Evolutionary conservation across 2,888 invertebrate genomes (phyloP).

Genomic region (Steinernema hermaphroditum): DNA sequence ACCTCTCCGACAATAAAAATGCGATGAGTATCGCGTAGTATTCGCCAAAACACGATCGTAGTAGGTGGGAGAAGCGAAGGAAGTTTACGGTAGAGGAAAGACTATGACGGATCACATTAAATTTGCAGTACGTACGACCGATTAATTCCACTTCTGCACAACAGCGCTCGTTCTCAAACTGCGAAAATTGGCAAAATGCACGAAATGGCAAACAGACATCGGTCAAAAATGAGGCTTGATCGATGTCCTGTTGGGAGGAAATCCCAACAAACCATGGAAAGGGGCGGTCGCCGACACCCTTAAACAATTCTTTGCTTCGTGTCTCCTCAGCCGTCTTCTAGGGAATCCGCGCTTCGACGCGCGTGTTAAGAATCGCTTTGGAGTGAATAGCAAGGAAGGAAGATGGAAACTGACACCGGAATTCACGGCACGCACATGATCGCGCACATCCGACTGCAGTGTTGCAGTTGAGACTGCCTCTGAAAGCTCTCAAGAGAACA

Average conservation of each 20-base stretch:
- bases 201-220: background rate
- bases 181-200: no score
- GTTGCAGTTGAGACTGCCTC: background rate
- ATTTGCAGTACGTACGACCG: no score
- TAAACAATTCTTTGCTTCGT: background rate
- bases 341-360: background rate
- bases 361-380: background rate
- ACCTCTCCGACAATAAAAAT: no score
- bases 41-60: no score
- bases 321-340: background rate
- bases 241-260: background rate
- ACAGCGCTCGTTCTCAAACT: no score
- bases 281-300: background rate
- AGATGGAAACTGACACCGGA: no score
- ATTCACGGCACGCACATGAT: background rate
- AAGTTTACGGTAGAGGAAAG: no score
- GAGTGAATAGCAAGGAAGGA: no score
- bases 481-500: background rate
- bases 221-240: conserved; percentile 20
- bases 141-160: no score
- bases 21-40: no score
- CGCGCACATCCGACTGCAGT: background rate
- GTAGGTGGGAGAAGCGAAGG: no score
- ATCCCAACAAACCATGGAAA: background rate
- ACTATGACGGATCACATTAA: no score